A percentile compares a stretch with the other conserved stretches of the same genome.
These are phyloP conservation scores for Scyliorhinus canicula DNA, from an alignment of 2,797 vertebrate genomes.

Conservation along the genomic window DNA sequence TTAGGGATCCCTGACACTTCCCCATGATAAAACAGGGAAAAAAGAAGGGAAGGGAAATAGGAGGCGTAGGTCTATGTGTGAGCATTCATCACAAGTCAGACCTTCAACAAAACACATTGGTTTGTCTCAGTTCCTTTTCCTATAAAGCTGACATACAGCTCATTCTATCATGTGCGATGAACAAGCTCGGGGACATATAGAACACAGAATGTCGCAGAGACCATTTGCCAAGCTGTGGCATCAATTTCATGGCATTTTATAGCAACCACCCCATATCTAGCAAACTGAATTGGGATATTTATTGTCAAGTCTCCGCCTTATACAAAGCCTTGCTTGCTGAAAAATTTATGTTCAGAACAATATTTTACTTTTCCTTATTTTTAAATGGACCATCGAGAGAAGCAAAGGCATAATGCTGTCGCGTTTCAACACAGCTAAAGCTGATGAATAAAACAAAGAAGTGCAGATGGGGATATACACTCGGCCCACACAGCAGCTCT, in stretches of 20 bases:
- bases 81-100: neutral
- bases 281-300: neutral
- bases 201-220: neutral
- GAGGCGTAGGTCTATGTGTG: neutral
- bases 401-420: neutral
- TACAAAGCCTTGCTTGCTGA: neutral
- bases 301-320: neutral
- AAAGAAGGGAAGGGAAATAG: neutral
- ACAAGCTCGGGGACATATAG: neutral
- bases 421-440: neutral
- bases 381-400: neutral
- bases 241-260: neutral
- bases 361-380: neutral
- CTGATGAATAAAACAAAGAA: conserved; percentile 24
- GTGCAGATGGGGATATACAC: neutral
- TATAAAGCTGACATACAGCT: neutral
- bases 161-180: neutral
- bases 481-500: neutral
- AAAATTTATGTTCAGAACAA: neutral
- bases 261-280: neutral
- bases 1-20: neutral
- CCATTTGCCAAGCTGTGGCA: neutral
- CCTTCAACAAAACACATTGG: neutral
- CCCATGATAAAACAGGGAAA: neutral
- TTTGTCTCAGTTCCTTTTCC: neutral